Percentiles rank a stretch among this genome's conserved stretches.
Evolutionary conservation across 2,888 invertebrate genomes (phyloP).

Genomic region (Apotomis betuletana): DNA sequence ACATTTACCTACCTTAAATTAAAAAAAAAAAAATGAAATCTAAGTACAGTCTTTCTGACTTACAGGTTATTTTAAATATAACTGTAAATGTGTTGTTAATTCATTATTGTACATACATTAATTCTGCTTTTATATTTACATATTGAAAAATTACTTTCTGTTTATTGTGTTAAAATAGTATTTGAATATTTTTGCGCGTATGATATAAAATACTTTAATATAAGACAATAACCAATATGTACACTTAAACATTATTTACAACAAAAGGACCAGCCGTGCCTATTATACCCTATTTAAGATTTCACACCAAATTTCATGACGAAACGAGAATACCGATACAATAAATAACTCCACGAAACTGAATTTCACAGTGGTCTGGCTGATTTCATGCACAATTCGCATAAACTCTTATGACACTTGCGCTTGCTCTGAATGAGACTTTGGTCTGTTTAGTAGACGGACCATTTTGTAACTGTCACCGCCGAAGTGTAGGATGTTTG

Average conservation of each 20-base stretch:
- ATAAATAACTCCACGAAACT: conserved; percentile 31
- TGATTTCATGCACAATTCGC: conserved; percentile 35
- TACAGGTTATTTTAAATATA: neutral
- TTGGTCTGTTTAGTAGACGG: neutral
- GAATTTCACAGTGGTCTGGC: conserved; percentile 23
- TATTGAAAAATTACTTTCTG: neutral
- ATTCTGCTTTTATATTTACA: neutral
- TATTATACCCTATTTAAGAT: neutral
- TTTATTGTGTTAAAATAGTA: neutral
- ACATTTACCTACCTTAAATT: neutral
- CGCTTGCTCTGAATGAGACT: neutral
- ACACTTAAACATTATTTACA: conserved; percentile 37
- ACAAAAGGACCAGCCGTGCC: conserved; percentile 1
- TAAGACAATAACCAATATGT: conserved; percentile 30
- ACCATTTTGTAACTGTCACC: neutral
- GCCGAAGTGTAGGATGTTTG: neutral
- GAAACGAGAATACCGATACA: conserved; percentile 3
- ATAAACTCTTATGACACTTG: neutral
- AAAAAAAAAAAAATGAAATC: neutral
- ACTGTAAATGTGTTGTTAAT: no score
- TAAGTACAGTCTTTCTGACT: conserved; percentile 10
- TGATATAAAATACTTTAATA: neutral
- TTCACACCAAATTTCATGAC: conserved; percentile 4
- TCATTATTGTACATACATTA: neutral
- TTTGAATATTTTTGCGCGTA: neutral